Percentiles rank a stretch among this genome's conserved stretches.
Evolutionary conservation across 2,888 invertebrate species (phyloP).

Genomic region (Trachelus iudaicus): DNA sequence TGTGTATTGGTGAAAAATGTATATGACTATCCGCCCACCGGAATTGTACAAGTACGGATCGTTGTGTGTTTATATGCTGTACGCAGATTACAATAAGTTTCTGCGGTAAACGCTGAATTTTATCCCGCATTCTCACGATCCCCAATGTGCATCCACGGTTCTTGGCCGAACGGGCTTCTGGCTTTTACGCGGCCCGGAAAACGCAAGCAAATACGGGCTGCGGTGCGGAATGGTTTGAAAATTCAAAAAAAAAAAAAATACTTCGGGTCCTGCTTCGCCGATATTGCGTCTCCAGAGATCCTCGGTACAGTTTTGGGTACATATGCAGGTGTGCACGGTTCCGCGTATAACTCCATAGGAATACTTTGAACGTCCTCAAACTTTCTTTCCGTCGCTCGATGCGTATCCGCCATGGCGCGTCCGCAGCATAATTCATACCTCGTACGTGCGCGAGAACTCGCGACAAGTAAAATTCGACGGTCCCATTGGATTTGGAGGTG

Average conservation of each 20-base stretch:
- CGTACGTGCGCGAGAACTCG: background rate
- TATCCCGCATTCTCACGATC: background rate
- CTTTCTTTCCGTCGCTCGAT: background rate
- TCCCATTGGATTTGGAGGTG: background rate
- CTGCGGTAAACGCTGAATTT: background rate
- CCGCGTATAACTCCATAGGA: background rate
- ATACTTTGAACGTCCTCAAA: background rate
- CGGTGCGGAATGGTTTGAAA: slow-evolving; percentile 47
- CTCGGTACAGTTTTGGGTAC: background rate
- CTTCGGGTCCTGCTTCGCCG: slow-evolving; percentile 34
- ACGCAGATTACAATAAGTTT: background rate
- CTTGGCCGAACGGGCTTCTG: background rate
- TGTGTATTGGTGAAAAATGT: background rate
- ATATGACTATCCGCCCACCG: background rate
- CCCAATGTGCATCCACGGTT: background rate
- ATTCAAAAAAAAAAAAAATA: slow-evolving; percentile 48
- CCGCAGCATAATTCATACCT: background rate
- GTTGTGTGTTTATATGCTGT: background rate
- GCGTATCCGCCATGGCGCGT: background rate
- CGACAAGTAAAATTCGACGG: background rate
- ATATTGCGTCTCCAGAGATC: slow-evolving; percentile 41
- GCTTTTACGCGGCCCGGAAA: background rate
- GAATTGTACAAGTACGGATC: too few species aligned
- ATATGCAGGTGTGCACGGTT: background rate
- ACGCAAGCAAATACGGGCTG: background rate